Base-by-base conservation (phyloP, 2,797 vertebrate genomes). In the Sebastes dallii region DNA sequence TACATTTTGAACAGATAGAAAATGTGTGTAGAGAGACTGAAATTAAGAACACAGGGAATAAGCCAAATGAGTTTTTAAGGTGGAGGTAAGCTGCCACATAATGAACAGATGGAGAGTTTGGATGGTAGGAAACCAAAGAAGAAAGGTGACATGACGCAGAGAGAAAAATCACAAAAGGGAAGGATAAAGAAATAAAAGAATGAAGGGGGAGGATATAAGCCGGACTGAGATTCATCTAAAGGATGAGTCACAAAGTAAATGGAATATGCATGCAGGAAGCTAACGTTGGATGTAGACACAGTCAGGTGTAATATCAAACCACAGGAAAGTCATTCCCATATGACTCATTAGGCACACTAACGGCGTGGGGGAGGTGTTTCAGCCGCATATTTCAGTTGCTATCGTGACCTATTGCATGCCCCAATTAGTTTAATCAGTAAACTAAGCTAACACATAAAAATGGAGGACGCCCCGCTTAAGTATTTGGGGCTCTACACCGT, bases 231-330 rank as follows among this genome's bases (percentile, higher is more conserved):
- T 46, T 74, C n/a, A 73, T 78, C 61, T 72, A 24, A 65, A 68
- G 71, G 46, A 25, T 59, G 70, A 85, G 80, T 87, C 83, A 87
- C 42, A 71, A 46, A 81, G 54, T 75, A 81, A 62, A 77, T 56
- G 14, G 22, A 73, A 78, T 56, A 60, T n/a, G 65, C 75, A 85
- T 22, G 54, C 25, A 72, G 80, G 73, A 81, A 82, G 42, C 67
- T n/a, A 3, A 67, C 3, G 8, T 62, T 52, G 46, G 52, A 79
- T 65, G 64, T 24, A 30, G 72, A 77, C 67, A 62, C 34, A 75
- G 34, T 67, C 36, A 75, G 59, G 55, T 69, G 71, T 75, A 74
- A 75, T 68, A 77, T 29, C 30, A 70, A 25, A 64, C 61, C 60
- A 77, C 39, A 66, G 36, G 6, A 78, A 84, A 66, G 72, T 65